A percentile compares a stretch with the other conserved stretches of the same genome.
These are phyloP conservation scores for Drosophila ustulata DNA, from an alignment of 2,888 invertebrate species.

Conservation along the genomic window DNA sequence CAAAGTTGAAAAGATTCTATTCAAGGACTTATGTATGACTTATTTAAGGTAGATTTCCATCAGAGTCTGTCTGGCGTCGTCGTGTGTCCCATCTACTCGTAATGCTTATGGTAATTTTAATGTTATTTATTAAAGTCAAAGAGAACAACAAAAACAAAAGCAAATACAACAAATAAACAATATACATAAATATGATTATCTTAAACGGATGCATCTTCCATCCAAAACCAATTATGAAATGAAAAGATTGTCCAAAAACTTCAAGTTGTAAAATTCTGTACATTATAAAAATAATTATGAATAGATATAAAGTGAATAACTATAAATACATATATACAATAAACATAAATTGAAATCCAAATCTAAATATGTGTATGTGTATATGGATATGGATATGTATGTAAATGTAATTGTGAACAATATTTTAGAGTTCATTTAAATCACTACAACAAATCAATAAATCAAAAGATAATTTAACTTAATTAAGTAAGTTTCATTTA, in stretches of 20 bases:
- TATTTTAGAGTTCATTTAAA: slow-evolving; percentile 78
- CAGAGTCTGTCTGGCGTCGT: slow-evolving; percentile 45
- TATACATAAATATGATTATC: slow-evolving; percentile 1
- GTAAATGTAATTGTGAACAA: slow-evolving; percentile 75
- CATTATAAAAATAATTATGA: slow-evolving; percentile 54
- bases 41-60: slow-evolving; percentile 29
- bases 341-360: slow-evolving; percentile 8
- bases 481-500: neutral
- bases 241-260: slow-evolving; percentile 81
- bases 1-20: slow-evolving; percentile 50
- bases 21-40: slow-evolving; percentile 33
- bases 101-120: slow-evolving; percentile 73
- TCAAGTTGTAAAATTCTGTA: slow-evolving; percentile 79
- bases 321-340: slow-evolving; percentile 22
- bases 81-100: slow-evolving; percentile 54
- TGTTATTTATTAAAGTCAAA: slow-evolving; percentile 68
- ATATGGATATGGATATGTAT: slow-evolving; percentile 50
- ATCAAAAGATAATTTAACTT: slow-evolving; percentile 62
- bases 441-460: slow-evolving; percentile 78
- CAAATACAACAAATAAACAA: slow-evolving; percentile 11
- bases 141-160: slow-evolving; percentile 21
- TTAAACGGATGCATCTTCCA: slow-evolving; percentile 15
- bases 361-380: slow-evolving; percentile 29
- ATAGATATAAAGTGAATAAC: slow-evolving; percentile 23
- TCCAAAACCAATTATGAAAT: slow-evolving; percentile 66